phyloP scores from a whole-genome alignment of 2,797 vertebrate species.

The Trachurus trachurus region DNA sequence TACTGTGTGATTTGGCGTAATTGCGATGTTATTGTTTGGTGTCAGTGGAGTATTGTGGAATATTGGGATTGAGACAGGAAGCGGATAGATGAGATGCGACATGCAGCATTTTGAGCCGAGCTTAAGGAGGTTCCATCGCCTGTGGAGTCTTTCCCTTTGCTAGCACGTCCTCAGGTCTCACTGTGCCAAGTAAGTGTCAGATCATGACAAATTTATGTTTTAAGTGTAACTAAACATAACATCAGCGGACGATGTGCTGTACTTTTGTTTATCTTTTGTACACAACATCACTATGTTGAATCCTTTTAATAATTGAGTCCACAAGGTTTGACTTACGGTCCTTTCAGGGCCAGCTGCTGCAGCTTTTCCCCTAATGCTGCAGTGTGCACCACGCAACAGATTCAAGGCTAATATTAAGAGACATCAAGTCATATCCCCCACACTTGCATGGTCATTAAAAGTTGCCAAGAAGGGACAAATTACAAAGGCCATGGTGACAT shows the following conservation, averaged over 20 bases:
- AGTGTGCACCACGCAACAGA: conserved; percentile 39
- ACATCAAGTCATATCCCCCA: conserved; percentile 64
- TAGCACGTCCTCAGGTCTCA: conserved; percentile 29
- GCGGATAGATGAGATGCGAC: conserved; percentile 52
- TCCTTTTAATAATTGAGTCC: conserved; percentile 60
- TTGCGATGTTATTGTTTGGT: conserved; percentile 80
- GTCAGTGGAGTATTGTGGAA: conserved; percentile 62
- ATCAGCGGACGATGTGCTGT: conserved; percentile 31
- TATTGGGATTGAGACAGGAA: conserved; percentile 47
- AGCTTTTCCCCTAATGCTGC: conserved; percentile 49
- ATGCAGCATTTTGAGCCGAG: conserved; percentile 52
- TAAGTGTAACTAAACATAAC: conserved; percentile 62
- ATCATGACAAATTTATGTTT: conserved; percentile 67
- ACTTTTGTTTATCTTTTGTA: conserved; percentile 61
- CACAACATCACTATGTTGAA: conserved; percentile 49
- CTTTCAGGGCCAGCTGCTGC: conserved; percentile 37
- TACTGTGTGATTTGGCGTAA: conserved; percentile 77
- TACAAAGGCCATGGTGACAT: conserved; percentile 80
- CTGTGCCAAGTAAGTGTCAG: conserved; percentile 57
- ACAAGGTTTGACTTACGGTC: conserved; percentile 30
- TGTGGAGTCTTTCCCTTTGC: conserved; percentile 16
- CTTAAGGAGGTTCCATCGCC: conserved; percentile 27
- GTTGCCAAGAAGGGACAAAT: conserved; percentile 77
- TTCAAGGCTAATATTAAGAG: conserved; percentile 76
- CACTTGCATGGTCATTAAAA: conserved; percentile 79